phyloP scores from a whole-genome alignment of 2,888 invertebrate species.

The Aelia acuminata region DNA sequence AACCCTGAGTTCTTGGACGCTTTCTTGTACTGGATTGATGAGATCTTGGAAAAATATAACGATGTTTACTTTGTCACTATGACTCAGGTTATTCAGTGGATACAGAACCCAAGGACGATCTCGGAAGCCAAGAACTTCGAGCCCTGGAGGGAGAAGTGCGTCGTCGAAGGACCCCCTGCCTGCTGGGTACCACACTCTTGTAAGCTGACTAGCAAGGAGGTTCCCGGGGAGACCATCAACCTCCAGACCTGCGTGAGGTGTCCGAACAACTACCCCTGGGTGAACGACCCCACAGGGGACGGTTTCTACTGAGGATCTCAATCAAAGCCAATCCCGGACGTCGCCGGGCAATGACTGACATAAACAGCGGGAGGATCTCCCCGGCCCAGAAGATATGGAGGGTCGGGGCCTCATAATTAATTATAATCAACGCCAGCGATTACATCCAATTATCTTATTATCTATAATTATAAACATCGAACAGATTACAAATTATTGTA shows the following conservation, averaged over 20 bases:
- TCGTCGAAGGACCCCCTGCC: conserved; percentile 85
- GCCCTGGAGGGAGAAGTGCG: conserved; percentile 94
- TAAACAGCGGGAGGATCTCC: conserved; percentile 64
- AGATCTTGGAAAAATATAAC: conserved; percentile 85
- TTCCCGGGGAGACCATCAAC: conserved; percentile 94
- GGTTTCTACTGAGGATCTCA: conserved; percentile 81
- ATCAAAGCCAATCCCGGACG: conserved; percentile 29
- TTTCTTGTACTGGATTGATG: conserved; percentile 94
- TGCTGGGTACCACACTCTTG: conserved; percentile 93
- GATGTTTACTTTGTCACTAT: conserved; percentile 95
- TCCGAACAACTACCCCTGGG: conserved; percentile 95
- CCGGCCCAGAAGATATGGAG: conserved; percentile 60
- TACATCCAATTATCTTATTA: conserved; percentile 37
- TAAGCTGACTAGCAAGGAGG: conserved; percentile 92
- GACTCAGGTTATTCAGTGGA: conserved; percentile 97
- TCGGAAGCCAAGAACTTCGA: conserved; percentile 92
- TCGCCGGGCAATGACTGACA: conserved; percentile 57
- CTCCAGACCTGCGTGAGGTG: conserved; percentile 93
- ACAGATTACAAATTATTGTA: conserved; percentile 40
- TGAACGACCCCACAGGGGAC: conserved; percentile 91
- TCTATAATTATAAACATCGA: background rate
- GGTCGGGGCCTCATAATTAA: conserved; percentile 7
- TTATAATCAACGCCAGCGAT: conserved; percentile 46
- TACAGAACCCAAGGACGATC: conserved; percentile 89
- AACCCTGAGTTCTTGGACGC: conserved; percentile 93